Percentiles rank a stretch among this genome's conserved stretches.
Evolutionary conservation across 2,888 invertebrate genomes (phyloP).

Genomic region (Smittia sp.): DNA sequence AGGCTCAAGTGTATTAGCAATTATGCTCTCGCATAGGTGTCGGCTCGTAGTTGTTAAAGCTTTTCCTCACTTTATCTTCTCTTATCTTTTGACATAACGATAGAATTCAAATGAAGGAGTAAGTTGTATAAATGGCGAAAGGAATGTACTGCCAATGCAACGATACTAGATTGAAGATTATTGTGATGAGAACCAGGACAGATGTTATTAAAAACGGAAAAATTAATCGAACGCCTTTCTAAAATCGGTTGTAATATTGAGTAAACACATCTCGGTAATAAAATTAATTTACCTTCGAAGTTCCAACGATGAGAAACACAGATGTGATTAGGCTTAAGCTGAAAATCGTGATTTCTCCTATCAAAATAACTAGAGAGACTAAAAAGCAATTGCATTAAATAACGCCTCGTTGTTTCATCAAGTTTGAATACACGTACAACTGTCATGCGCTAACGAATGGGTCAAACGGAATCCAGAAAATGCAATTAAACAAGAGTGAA

Average conservation of each 20-base stretch:
- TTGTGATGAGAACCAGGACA: neutral
- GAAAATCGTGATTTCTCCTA: neutral
- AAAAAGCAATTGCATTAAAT: neutral
- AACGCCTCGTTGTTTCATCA: neutral
- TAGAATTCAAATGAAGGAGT: slow-evolving; percentile 20
- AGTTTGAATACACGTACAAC: neutral
- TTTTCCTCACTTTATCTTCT: neutral
- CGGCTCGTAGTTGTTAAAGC: slow-evolving; percentile 2
- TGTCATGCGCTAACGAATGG: neutral
- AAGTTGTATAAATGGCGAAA: neutral
- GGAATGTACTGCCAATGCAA: slow-evolving; percentile 25
- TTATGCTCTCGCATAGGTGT: neutral
- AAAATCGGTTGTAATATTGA: neutral
- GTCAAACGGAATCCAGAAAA: neutral
- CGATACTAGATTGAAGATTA: neutral
- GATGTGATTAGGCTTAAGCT: neutral
- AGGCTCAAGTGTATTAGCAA: no score
- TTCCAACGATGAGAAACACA: slow-evolving; percentile 17
- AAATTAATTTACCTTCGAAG: neutral
- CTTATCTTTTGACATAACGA: slow-evolving; percentile 14
- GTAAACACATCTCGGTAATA: neutral
- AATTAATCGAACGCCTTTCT: neutral
- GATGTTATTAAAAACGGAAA: slow-evolving; percentile 16
- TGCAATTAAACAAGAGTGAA: neutral
- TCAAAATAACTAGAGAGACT: neutral